Evolutionary conservation across 2,113 vertebrate genomes (phyloP).

Genomic region (Galbula dea): DNA sequence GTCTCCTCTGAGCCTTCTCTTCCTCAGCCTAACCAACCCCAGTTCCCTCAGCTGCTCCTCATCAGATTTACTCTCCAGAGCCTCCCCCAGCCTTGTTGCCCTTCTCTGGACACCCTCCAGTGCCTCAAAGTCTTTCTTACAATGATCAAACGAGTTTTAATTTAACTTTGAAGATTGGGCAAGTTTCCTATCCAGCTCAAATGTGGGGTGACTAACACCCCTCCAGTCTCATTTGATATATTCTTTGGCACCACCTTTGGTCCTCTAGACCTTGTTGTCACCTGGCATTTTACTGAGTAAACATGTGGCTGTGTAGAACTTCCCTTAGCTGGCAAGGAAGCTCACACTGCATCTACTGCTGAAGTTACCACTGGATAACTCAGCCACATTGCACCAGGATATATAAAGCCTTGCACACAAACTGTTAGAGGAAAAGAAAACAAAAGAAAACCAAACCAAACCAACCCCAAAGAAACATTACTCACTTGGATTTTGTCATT

Average conservation of each 20-base stretch:
- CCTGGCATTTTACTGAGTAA: background rate
- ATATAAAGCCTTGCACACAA: background rate
- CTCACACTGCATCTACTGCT: background rate
- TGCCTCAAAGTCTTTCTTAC: too few species aligned
- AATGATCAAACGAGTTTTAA: background rate
- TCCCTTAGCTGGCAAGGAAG: background rate
- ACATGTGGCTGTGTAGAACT: background rate
- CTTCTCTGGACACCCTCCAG: too few species aligned
- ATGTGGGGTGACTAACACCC: background rate
- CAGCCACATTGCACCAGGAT: background rate
- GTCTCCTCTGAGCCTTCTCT: too few species aligned
- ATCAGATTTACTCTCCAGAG: too few species aligned
- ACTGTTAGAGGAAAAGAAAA: background rate
- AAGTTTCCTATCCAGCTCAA: background rate
- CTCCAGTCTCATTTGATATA: background rate
- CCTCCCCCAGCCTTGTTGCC: too few species aligned
- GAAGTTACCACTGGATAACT: background rate
- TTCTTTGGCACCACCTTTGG: background rate
- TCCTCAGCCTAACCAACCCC: too few species aligned
- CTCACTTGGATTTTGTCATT: conserved; percentile 46
- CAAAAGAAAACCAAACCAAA: too few species aligned
- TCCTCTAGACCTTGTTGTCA: background rate
- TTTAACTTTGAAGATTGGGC: background rate
- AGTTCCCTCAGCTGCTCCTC: too few species aligned
- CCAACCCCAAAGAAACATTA: background rate